Percentiles rank a stretch among this genome's conserved stretches.
Conservation (phyloP, 37 sponge, comb jelly and placozoan genomes). For the Beroe forskalii region DNA sequence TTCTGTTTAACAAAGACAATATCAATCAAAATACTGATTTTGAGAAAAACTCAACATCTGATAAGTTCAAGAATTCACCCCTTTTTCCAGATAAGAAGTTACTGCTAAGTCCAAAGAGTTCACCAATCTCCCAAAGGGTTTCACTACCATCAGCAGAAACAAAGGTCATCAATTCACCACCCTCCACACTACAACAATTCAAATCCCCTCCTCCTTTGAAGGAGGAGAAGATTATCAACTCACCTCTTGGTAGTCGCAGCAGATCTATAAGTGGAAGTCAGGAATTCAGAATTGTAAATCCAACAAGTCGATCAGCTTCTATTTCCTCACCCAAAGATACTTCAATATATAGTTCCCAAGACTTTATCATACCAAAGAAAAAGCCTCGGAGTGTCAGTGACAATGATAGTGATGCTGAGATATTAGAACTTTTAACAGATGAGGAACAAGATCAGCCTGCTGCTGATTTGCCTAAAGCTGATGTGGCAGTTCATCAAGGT, state of each 20-base stretch:
- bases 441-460: background rate
- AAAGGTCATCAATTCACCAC: conserved; percentile 39
- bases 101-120: background rate
- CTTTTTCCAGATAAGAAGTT: conserved; percentile 8
- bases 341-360: background rate
- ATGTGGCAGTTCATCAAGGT: background rate
- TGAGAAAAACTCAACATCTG: background rate
- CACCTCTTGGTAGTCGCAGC: background rate
- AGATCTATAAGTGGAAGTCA: background rate
- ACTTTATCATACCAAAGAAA: background rate
- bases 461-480: background rate
- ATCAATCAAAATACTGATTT: conserved; percentile 14
- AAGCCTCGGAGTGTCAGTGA: background rate
- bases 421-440: conserved; percentile 6
- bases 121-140: background rate
- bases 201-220: background rate
- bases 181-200: background rate
- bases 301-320: conserved; percentile 39
- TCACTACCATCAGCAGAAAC: background rate
- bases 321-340: background rate
- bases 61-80: conserved; percentile 23
- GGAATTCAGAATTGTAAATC: conserved; percentile 50
- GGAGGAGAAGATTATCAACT: conserved; percentile 19
- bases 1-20: conserved; percentile 14
- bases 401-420: conserved; percentile 29